Evolutionary conservation across 37 sponge, comb jelly and placozoan genomes (phyloP).

Genomic region (Axinella damicornis): DNA sequence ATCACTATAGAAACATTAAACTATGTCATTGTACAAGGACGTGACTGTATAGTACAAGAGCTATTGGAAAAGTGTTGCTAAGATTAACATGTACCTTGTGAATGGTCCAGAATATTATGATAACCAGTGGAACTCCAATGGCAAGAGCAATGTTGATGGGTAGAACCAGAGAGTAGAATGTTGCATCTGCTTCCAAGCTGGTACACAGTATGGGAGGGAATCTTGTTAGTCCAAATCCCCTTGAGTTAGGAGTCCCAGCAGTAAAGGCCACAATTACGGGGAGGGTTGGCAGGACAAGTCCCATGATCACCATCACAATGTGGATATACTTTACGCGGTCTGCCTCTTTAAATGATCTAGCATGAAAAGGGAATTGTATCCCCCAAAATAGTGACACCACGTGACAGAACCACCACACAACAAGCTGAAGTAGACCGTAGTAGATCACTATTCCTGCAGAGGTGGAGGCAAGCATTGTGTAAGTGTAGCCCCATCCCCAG

Average conservation of each 20-base stretch:
- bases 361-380: constrained; percentile 41
- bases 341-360: background rate
- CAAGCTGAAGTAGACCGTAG: constrained; percentile 30
- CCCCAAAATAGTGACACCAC: constrained; percentile 23
- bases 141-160: constrained; percentile 19
- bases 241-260: background rate
- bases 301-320: constrained; percentile 6
- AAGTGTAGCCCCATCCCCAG: background rate
- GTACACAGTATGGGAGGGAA: constrained; percentile 44
- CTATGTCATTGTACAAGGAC: no score
- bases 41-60: no score
- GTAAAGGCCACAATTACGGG: constrained; percentile 8
- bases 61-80: no score
- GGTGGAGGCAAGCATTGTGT: background rate
- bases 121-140: constrained; percentile 43
- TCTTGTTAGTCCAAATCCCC: constrained; percentile 1
- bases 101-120: constrained; percentile 42
- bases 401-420: constrained; percentile 40
- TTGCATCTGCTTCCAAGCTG: background rate
- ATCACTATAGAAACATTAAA: no score
- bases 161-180: constrained; percentile 32
- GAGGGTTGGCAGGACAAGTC: constrained; percentile 33
- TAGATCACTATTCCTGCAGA: constrained; percentile 35
- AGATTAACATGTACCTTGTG: constrained; percentile 48
- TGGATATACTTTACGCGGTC: constrained; percentile 37